Conservation (phyloP, 2,113 vertebrate species). For the Periophthalmus modestus region DNA sequence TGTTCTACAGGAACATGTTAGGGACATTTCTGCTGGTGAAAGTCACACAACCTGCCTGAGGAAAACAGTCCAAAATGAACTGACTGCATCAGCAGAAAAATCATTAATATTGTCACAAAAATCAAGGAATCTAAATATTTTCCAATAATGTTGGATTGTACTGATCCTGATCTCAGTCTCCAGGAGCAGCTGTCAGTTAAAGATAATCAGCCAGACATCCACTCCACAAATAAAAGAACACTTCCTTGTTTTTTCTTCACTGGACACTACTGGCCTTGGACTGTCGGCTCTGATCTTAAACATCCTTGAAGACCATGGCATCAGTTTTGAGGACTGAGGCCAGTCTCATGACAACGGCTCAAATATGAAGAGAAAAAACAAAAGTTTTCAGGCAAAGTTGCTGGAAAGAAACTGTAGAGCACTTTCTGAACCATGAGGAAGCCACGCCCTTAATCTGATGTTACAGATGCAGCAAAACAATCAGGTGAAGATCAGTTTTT, state of each 20-base stretch:
- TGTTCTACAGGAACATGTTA: too few relatives aligned
- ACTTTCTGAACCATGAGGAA: background rate
- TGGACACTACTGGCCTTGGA: background rate
- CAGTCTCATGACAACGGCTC: background rate
- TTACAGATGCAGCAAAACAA: background rate
- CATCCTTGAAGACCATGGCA: background rate
- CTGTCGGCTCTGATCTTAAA: background rate
- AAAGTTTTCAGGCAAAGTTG: background rate
- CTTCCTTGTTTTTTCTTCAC: background rate
- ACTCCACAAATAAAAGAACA: background rate
- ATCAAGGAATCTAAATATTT: too few relatives aligned
- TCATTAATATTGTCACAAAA: too few relatives aligned
- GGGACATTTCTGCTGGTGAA: too few relatives aligned
- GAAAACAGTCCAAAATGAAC: too few relatives aligned
- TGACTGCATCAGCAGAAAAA: too few relatives aligned
- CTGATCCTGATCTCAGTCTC: too few relatives aligned
- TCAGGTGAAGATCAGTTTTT: too few relatives aligned
- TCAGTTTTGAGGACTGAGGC: background rate
- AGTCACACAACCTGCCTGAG: too few relatives aligned
- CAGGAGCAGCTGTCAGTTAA: too few relatives aligned
- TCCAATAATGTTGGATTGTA: too few relatives aligned
- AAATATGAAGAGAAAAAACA: background rate
- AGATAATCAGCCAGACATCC: background rate
- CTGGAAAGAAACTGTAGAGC: background rate
- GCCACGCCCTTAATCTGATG: background rate